phyloP scores from a whole-genome alignment of 1,140 invertebrate genomes.

The Stratiolaelaps scimitus region DNA sequence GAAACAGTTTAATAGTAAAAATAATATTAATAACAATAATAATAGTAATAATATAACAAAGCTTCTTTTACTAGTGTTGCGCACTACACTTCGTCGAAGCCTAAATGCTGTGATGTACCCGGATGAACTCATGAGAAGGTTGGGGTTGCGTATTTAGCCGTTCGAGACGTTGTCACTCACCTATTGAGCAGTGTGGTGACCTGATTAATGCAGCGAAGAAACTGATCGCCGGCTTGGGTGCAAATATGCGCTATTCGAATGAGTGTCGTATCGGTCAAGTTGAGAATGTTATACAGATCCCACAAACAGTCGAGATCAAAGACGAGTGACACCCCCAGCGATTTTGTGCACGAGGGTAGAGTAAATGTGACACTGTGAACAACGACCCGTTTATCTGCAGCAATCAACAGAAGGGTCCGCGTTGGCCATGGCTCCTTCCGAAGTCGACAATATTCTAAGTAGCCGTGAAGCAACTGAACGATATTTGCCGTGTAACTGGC shows the following conservation, averaged over 20 bases:
- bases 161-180: too few species aligned
- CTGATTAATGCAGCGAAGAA: constrained; percentile 20
- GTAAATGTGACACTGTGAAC: constrained; percentile 22
- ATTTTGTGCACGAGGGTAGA: constrained; percentile 12
- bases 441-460: constrained; percentile 11
- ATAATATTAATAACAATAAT: too few species aligned
- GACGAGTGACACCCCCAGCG: constrained; percentile 7
- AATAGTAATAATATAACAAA: too few species aligned
- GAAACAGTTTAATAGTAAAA: too few species aligned
- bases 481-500: constrained; percentile 24
- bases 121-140: too few species aligned
- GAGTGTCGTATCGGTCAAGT: constrained; percentile 25
- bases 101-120: too few species aligned
- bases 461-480: constrained; percentile 7
- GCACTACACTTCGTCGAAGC: too few species aligned
- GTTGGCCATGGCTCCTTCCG: constrained; percentile 25
- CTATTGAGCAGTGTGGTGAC: constrained; percentile 28
- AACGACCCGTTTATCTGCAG: constrained; percentile 8
- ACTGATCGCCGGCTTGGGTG: constrained; percentile 25
- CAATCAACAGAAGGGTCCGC: background rate
- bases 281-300: constrained; percentile 25
- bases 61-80: too few species aligned
- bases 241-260: constrained; percentile 27
- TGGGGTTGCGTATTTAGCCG: too few species aligned
- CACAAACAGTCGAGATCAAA: constrained; percentile 25